Evolutionary conservation across 2,113 vertebrate species (phyloP), one percentile per base, ranked within the genome.

Genomic region (Bufo gargarizans): DNA sequence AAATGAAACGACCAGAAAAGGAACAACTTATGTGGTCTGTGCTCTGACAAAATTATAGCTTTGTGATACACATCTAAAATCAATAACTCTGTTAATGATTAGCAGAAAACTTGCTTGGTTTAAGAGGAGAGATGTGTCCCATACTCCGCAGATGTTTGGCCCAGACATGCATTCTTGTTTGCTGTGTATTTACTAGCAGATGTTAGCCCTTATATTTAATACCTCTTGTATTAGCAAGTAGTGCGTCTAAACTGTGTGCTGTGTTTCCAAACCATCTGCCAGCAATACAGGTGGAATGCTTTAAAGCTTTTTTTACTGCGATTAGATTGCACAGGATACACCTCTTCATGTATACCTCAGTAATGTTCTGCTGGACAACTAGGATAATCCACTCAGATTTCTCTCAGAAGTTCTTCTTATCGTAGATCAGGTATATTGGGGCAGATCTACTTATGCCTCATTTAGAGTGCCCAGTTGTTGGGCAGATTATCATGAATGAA

Each of bases 21-120:
- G 96, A 95, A 93, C 95, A 95, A 95, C 95, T 96, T 96, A 96
- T 97, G 96, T 97, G 96, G 95, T 95, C 96, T 95, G 94, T 91
- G 94, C 93, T 95, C 95, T 95, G 96, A 96, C 95, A 96, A 95
- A 96, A 96, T 96, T 95, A 95, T 94, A 96, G 96, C 95, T 96
- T 94, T 96, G 94, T 94, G 95, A 96, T 96, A 96, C 93, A 93
- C 94, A 96, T 97, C 95, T 96, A 96, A 97, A 97, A 97, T 96
- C 95, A 96, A 96, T 97, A 97, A 95, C 94, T 96, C 95, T 96
- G 94, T 93, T 95, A 96, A 96, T 96, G 95, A 96, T 96, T 96
- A 96, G 94, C 94, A 96, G 95, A 95, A 94, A 95, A 94, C 94
- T 96, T 95, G 94, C 95, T 96, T 93, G 93, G 95, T 96, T 96